Percentiles rank a stretch among this genome's conserved stretches.
Evolutionary conservation across 2,797 vertebrate species (phyloP).

Genomic region (Cirrhinus mrigala): DNA sequence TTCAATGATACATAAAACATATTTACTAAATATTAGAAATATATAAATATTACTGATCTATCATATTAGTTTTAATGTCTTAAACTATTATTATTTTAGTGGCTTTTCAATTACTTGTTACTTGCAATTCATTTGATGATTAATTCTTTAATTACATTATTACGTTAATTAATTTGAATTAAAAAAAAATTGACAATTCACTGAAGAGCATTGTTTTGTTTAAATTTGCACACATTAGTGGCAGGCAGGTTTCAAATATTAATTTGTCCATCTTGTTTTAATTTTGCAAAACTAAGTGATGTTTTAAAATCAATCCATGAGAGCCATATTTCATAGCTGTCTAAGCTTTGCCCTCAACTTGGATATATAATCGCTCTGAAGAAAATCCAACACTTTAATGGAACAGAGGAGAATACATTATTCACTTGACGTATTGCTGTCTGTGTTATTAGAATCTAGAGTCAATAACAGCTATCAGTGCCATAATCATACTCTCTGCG

Average conservation of each 20-base stretch:
- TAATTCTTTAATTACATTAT: not conserved
- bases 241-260: not conserved
- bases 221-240: not conserved
- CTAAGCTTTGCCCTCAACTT: constrained; percentile 9
- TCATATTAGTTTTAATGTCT: not conserved
- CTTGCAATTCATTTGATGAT: not conserved
- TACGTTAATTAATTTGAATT: not conserved
- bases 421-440: constrained; percentile 27
- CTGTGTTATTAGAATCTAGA: constrained; percentile 4
- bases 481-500: not conserved
- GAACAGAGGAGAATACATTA: constrained; percentile 39
- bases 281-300: constrained; percentile 5
- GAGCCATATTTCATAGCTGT: constrained; percentile 45
- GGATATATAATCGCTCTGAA: constrained; percentile 13
- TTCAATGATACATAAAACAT: not conserved
- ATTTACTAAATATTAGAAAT: not conserved
- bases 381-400: constrained; percentile 39
- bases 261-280: constrained; percentile 26
- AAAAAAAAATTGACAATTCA: not conserved
- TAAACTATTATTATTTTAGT: not conserved
- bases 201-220: not conserved
- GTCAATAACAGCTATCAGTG: constrained; percentile 32
- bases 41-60: not conserved
- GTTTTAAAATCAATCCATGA: constrained; percentile 23
- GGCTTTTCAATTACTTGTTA: not conserved